These are phyloP conservation scores for Papilio gigon DNA, from an alignment of 2,888 invertebrate genomes.

Conservation along the genomic window DNA sequence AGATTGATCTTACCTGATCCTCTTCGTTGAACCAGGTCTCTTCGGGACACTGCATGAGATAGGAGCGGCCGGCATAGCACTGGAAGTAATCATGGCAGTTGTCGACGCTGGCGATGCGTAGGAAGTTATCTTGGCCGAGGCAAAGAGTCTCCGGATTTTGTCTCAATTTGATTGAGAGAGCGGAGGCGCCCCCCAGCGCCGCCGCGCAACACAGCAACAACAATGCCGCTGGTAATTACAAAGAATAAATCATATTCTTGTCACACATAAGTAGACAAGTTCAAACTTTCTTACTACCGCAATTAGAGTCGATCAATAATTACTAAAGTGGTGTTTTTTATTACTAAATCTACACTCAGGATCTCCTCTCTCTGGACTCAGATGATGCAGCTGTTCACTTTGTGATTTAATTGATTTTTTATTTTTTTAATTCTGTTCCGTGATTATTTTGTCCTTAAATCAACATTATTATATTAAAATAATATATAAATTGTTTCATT, in stretches of 20 bases:
- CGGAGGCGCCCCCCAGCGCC: conserved; percentile 65
- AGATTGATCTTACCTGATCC: conserved; percentile 61
- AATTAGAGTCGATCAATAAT: no score
- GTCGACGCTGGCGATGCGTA: conserved; percentile 67
- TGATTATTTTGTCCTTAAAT: no score
- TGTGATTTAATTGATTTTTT: no score
- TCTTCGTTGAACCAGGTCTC: conserved; percentile 75
- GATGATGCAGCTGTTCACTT: no score
- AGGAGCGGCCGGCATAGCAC: conserved; percentile 71
- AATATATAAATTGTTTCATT: no score
- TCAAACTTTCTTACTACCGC: no score
- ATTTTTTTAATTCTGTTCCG: no score
- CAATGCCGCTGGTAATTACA: conserved; percentile 40
- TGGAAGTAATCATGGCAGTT: conserved; percentile 75
- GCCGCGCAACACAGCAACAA: conserved; percentile 59
- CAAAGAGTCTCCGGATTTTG: conserved; percentile 78
- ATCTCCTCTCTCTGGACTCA: no score
- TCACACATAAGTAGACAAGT: no score
- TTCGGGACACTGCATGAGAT: conserved; percentile 72
- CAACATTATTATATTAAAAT: no score
- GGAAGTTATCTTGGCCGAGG: conserved; percentile 75
- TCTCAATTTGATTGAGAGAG: conserved; percentile 72
- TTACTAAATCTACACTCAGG: no score
- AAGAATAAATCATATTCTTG: neutral
- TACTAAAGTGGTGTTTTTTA: no score